phyloP scores from a whole-genome alignment of 1,140 invertebrate species.

The Lanistes nyassanus region DNA sequence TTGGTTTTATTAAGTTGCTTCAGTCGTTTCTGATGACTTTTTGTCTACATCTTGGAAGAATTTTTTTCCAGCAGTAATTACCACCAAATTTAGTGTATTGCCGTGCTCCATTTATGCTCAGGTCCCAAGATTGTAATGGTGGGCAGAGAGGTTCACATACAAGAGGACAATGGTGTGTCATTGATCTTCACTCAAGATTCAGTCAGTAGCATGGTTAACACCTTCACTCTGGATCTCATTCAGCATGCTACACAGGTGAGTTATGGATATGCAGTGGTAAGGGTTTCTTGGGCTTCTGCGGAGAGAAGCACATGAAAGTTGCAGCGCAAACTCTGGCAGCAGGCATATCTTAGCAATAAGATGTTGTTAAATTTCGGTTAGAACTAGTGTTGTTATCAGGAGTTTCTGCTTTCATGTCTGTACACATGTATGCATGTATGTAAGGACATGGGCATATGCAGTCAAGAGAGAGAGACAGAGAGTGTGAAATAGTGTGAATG shows the following conservation, averaged over 20 bases:
- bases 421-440: slow-evolving; percentile 16
- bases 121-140: slow-evolving; percentile 15
- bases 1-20: too few species aligned
- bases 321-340: not conserved
- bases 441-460: too few species aligned
- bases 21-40: not conserved
- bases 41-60: not conserved
- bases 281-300: too few species aligned
- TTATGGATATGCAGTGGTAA: not conserved
- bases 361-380: not conserved
- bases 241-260: slow-evolving; percentile 14
- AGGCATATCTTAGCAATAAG: not conserved
- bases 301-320: too few species aligned
- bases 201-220: slow-evolving; percentile 7
- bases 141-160: slow-evolving; percentile 8
- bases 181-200: slow-evolving; percentile 6
- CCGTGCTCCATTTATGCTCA: not conserved
- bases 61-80: not conserved
- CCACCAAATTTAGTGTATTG: not conserved
- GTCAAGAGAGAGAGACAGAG: not conserved
- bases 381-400: not conserved
- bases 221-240: slow-evolving; percentile 20
- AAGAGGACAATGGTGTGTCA: slow-evolving; percentile 16
- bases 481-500: not conserved
- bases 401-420: not conserved